Base-by-base conservation (phyloP, 2,797 vertebrate species). In the Peromyscus nudipes region DNA sequence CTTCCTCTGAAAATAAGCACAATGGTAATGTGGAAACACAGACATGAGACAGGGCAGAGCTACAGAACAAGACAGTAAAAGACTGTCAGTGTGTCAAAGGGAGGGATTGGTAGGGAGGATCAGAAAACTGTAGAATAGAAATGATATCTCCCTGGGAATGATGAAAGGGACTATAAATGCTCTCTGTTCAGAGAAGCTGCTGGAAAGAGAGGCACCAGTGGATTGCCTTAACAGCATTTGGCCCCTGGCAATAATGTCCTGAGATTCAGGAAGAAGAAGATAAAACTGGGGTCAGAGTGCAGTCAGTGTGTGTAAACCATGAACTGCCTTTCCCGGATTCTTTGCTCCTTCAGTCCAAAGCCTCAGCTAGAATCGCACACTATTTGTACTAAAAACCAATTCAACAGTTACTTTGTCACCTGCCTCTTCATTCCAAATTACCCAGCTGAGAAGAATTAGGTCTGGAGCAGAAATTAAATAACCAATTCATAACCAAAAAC, bases 121-220 rank as follows among this genome's bases (percentile, higher is more conserved):
- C 90, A 92, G 94, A 97, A 89, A 82, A 71, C 77, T 34, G 65
- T n/a, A 76, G 49, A 95, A 92, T 19, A 97, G 95, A 97, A 93
- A 88, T 80, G 77, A 95, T 96, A 43, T 89, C 64, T 11, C 69
- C 60, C 52, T 92, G 83, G 52, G 82, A 96, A 65, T 34, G 43
- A 95, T 91, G 29, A 88, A 92, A 96, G 55, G 31, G 55, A 73
- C 80, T 43, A 23, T 16, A 94, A 87, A 88, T 2, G n/a, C 19
- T 93, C 57, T 94, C 77, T 27, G 40, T 89, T 16, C 83, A 93
- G 91, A 95, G 67, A 71, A 89, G 46, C 31, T 2, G 19, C n/a
- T 40, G 60, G 62, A 95, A 85, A 84, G 57, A 67, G 65, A 96
- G 14, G 82, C 37, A 67, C 34, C 89, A 14, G 19, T 37, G 40